Conservation (phyloP, 1,140 invertebrate genomes). For the Limonius californicus region DNA sequence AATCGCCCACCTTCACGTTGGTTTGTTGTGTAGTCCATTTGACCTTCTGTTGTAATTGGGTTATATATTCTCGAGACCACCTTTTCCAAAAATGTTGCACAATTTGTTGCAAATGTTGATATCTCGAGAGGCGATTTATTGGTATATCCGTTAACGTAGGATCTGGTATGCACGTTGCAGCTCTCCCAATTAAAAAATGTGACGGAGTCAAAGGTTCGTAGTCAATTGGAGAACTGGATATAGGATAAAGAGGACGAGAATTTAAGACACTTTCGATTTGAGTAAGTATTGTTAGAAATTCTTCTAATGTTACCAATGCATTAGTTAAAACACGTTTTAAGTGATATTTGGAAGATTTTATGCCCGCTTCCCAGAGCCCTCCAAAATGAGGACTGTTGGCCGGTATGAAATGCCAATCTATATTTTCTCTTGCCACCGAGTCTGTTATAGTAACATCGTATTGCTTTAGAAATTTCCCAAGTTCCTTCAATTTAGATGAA, state of each 20-base stretch:
- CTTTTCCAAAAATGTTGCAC: slow-evolving; percentile 31
- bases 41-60: background rate
- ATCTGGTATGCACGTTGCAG: slow-evolving; percentile 18
- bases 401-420: slow-evolving; percentile 4
- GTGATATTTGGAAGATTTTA: background rate
- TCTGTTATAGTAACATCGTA: background rate
- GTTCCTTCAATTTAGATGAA: background rate
- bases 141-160: background rate
- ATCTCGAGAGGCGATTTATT: slow-evolving; percentile 21
- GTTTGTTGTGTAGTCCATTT: background rate
- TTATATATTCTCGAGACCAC: slow-evolving; percentile 26
- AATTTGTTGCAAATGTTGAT: slow-evolving; percentile 29
- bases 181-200: slow-evolving; percentile 22
- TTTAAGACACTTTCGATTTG: background rate
- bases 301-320: background rate
- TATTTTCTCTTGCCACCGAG: background rate
- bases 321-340: background rate
- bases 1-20: slow-evolving; percentile 18
- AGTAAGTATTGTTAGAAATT: background rate
- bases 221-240: background rate
- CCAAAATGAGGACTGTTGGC: background rate
- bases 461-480: background rate
- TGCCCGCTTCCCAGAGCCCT: background rate
- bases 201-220: background rate
- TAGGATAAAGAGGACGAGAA: background rate